phyloP scores from a whole-genome alignment of 2,888 invertebrate species.

The Drosophila tanythrix region DNA sequence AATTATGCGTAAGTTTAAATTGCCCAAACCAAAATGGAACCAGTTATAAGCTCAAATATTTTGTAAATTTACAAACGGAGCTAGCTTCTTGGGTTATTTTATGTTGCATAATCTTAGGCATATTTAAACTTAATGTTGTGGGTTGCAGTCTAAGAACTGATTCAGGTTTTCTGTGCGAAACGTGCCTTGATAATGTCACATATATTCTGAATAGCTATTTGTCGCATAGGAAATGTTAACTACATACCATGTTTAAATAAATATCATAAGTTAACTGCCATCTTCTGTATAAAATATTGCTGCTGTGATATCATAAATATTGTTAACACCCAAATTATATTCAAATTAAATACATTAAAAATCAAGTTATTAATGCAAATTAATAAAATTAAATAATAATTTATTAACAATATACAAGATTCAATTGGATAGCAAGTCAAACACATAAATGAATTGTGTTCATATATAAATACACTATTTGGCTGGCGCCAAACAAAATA shows the following conservation, averaged over 20 bases:
- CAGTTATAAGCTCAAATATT: not conserved
- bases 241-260: not conserved
- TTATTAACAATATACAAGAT: constrained; percentile 46
- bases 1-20: constrained; percentile 87
- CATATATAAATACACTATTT: constrained; percentile 40
- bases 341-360: constrained; percentile 28
- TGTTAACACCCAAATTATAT: not conserved
- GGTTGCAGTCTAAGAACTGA: not conserved
- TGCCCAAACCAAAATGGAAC: not conserved
- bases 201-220: not conserved
- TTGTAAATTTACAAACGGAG: constrained; percentile 6
- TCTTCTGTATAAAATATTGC: constrained; percentile 5
- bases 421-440: constrained; percentile 30
- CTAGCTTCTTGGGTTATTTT: not conserved
- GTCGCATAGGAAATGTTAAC: not conserved
- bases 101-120: constrained; percentile 48
- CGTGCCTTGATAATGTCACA: not conserved
- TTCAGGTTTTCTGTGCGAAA: not conserved
- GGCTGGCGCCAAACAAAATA: constrained; percentile 58
- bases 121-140: not conserved
- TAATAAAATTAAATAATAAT: constrained; percentile 36
- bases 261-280: not conserved
- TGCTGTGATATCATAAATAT: not conserved
- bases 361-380: constrained; percentile 44
- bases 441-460: constrained; percentile 38